Conservation (phyloP, 2,113 vertebrate genomes). For the Coregonus clupeaformis region DNA sequence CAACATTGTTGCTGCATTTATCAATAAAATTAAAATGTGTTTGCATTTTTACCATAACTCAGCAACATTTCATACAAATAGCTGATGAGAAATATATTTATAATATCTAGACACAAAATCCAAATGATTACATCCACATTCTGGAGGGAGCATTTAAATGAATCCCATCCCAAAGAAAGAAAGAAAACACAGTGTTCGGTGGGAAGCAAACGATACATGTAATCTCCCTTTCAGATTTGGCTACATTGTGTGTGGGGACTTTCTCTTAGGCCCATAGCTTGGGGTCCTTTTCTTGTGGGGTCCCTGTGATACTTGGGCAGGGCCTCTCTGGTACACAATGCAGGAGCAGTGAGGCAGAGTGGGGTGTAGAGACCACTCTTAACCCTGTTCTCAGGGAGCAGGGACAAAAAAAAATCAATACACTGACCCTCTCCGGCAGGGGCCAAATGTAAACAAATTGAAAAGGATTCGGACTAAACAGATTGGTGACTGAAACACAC, state of each 20-base stretch:
- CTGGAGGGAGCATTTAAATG: neutral
- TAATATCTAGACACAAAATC: neutral
- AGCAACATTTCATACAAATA: neutral
- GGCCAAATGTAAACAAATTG: slow-evolving; percentile 76
- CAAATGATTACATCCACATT: neutral
- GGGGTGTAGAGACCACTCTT: slow-evolving; percentile 47
- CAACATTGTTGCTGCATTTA: neutral
- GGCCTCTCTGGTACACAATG: slow-evolving; percentile 50
- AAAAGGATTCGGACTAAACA: slow-evolving; percentile 70
- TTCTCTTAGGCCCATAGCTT: slow-evolving; percentile 29
- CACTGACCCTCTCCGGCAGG: slow-evolving; percentile 68
- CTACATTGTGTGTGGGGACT: slow-evolving; percentile 43
- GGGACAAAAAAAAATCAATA: slow-evolving; percentile 74
- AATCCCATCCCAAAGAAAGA: neutral
- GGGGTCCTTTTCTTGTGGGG: slow-evolving; percentile 40
- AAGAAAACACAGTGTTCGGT: slow-evolving; percentile 25
- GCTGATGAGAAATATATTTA: neutral
- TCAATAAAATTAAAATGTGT: neutral
- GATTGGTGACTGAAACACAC: slow-evolving; percentile 68
- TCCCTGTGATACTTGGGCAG: slow-evolving; percentile 49
- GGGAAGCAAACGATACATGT: slow-evolving; percentile 52
- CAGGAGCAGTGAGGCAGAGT: slow-evolving; percentile 27
- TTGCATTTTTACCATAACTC: neutral
- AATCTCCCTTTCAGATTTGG: slow-evolving; percentile 43
- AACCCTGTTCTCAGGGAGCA: slow-evolving; percentile 62